Evolutionary conservation across 2,888 invertebrate species (phyloP).

Genomic region (Parelbella ahira): DNA sequence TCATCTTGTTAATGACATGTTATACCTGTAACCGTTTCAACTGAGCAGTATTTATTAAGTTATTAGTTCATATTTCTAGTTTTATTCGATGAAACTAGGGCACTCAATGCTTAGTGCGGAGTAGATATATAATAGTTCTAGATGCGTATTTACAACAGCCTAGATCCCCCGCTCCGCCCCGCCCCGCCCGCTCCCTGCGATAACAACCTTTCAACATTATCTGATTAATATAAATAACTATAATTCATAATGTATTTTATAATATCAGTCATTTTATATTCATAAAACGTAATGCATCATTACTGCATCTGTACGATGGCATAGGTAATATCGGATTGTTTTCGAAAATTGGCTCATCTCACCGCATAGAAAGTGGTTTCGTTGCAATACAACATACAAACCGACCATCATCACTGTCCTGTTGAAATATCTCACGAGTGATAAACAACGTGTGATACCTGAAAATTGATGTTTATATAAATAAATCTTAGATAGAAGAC

Average conservation of each 20-base stretch:
- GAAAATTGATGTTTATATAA: conserved; percentile 31
- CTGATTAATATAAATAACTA: conserved; percentile 29
- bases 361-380: not conserved
- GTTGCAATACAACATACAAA: too few relatives aligned
- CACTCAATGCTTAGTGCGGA: too few relatives aligned
- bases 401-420: too few relatives aligned
- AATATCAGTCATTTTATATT: conserved; percentile 2
- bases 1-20: conserved; percentile 1
- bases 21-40: too few relatives aligned
- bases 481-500: conserved; percentile 36
- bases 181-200: conserved; percentile 35
- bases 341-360: not conserved
- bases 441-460: not conserved
- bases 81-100: too few relatives aligned
- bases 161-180: conserved; percentile 33
- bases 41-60: too few relatives aligned
- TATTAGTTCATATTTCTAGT: too few relatives aligned
- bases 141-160: conserved; percentile 34
- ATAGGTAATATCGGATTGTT: not conserved
- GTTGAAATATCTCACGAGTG: not conserved
- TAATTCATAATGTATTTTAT: conserved; percentile 12
- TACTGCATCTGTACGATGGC: not conserved
- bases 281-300: not conserved
- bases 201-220: conserved; percentile 32
- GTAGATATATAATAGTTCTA: conserved; percentile 12